These are phyloP conservation scores for Sciurus vulgaris DNA, from an alignment of 2,797 vertebrate genomes.

Conservation along the genomic window DNA sequence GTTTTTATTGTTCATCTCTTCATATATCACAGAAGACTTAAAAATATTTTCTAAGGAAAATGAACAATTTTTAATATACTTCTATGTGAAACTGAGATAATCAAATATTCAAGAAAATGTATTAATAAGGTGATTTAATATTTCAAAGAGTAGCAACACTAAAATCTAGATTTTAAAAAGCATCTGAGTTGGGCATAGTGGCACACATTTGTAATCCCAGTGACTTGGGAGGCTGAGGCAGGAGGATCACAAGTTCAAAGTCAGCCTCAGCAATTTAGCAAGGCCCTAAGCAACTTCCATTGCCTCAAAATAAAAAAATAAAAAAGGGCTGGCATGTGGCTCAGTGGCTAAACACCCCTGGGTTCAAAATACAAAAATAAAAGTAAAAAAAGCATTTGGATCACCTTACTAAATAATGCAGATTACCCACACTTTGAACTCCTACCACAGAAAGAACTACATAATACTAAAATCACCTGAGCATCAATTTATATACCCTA, in stretches of 20 bases:
- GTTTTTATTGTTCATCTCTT: slow-evolving; percentile 33
- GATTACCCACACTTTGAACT: slow-evolving; percentile 6
- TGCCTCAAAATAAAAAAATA: too few species aligned
- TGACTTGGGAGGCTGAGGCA: too few species aligned
- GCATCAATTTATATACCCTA: neutral
- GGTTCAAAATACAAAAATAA: too few species aligned
- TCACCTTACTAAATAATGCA: neutral
- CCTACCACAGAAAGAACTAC: neutral
- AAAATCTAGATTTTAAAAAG: neutral
- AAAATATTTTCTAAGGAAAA: slow-evolving; percentile 45
- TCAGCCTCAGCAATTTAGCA: too few species aligned
- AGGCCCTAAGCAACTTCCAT: too few species aligned
- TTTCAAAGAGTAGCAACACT: slow-evolving; percentile 27
- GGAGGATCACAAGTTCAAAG: too few species aligned
- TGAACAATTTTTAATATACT: slow-evolving; percentile 41
- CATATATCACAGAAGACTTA: neutral
- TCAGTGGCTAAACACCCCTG: too few species aligned
- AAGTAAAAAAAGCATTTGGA: neutral
- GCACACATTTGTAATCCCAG: too few species aligned
- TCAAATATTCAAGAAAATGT: slow-evolving; percentile 29
- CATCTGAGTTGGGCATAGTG: too few species aligned
- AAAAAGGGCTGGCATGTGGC: too few species aligned
- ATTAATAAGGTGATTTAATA: neutral
- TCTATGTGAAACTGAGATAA: slow-evolving; percentile 27
- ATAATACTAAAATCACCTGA: slow-evolving; percentile 21